Evolutionary conservation across 2,888 invertebrate genomes (phyloP), one percentile per base, ranked within the genome.

Genomic region (Drosophila emarginata): DNA sequence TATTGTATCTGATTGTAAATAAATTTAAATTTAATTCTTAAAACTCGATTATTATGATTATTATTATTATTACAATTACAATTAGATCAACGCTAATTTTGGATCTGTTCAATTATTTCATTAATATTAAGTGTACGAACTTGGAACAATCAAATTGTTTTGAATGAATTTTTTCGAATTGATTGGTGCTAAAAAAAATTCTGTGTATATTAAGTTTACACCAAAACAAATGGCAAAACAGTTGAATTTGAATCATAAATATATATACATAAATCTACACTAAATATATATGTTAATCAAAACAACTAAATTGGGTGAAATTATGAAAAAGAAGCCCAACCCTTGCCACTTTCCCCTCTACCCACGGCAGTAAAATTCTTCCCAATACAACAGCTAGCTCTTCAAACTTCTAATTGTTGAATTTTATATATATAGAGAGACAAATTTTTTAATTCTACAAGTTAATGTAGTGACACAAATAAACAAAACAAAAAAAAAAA

Each of bases 111-210:
- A 84, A 79, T 87, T 70, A 54, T 45, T 45, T 45, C 45, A 45
- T 45, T 26, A 28, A 40, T 21, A 52, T 52, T 63, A 63, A 63
- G 56, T 18, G 45, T 28, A 45, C 21, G 45, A 45, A 87, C 89
- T 87, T 82, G 80, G 87, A 87, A 89, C 89, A 89, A 87, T 89
- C 87, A 88, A 86, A 87, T 87, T 79, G 85, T 88, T 85, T 45
- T 88, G 79, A 54, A 87, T 90, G 81, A 89, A 87, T 90, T 85
- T 86, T 85, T 89, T 45, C 45, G 90, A 89, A 90, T 89, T 83
- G 83, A 89, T 89, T 90, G 89, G 89, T 89, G 89, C 89, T 87
- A 87, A 89, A n/a, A 39, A 15, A 12, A 21, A 4, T 45, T 82
- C 78, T 70, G 76, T 67, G 74, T 84, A 79, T 88, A 80, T 87